A percentile compares a stretch with the other conserved stretches of the same genome.
phyloP scores from a whole-genome alignment of 2,888 invertebrate species.

The Bhutanitis thaidina region DNA sequence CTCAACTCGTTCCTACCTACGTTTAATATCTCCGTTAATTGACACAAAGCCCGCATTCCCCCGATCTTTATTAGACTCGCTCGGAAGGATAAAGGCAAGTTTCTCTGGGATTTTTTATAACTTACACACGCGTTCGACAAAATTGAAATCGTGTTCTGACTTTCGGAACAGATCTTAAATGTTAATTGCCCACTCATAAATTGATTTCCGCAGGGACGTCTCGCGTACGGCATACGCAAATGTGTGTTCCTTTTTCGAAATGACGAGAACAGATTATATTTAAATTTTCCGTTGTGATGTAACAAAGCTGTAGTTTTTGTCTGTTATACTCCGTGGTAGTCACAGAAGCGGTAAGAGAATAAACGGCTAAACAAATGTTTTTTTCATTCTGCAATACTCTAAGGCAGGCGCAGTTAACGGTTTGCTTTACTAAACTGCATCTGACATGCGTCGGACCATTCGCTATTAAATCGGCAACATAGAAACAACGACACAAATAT shows the following conservation, averaged over 20 bases:
- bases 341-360: neutral
- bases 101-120: constrained; percentile 43
- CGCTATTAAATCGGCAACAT: constrained; percentile 2
- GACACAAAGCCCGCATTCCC: constrained; percentile 65
- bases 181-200: constrained; percentile 17
- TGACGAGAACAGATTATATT: neutral
- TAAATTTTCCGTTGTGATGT: neutral
- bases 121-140: constrained; percentile 19
- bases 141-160: constrained; percentile 15
- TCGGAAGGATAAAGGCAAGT: constrained; percentile 22
- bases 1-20: constrained; percentile 40
- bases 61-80: constrained; percentile 49
- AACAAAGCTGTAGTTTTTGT: neutral
- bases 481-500: constrained; percentile 7
- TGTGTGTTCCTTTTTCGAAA: constrained; percentile 10
- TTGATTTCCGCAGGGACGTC: constrained; percentile 5
- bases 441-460: neutral
- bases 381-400: too few species aligned
- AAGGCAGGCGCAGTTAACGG: constrained; percentile 7
- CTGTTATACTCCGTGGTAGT: neutral
- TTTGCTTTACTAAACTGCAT: neutral
- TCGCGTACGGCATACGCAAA: constrained; percentile 1
- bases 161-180: constrained; percentile 5
- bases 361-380: too few species aligned
- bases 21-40: constrained; percentile 67